phyloP scores from a whole-genome alignment of 2,797 vertebrate species.

The Silurus lanzhouensis region DNA sequence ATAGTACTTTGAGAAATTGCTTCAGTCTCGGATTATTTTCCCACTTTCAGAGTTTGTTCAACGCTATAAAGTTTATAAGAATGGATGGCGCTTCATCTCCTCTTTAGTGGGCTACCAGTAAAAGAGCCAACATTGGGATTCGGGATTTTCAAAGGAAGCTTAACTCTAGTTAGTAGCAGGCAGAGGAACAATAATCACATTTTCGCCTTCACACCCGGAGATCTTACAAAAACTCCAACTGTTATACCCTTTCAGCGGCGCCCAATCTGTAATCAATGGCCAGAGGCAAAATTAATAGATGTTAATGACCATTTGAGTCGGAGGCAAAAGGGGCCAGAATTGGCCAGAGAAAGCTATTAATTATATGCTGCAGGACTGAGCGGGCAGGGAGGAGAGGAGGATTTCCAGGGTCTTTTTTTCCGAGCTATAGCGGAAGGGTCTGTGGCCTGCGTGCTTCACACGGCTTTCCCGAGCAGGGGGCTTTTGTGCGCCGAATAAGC shows the following conservation, averaged over 20 bases:
- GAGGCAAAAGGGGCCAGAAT: constrained; percentile 69
- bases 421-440: constrained; percentile 56
- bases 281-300: constrained; percentile 79
- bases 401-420: constrained; percentile 16
- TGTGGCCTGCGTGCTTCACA: constrained; percentile 72
- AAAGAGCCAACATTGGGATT: constrained; percentile 65
- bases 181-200: constrained; percentile 74
- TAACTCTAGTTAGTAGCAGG: constrained; percentile 73
- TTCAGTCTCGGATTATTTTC: constrained; percentile 37
- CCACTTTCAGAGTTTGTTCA: constrained; percentile 16
- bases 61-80: constrained; percentile 28
- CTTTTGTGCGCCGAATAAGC: constrained; percentile 68
- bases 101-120: constrained; percentile 34
- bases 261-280: constrained; percentile 70
- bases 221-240: constrained; percentile 70
- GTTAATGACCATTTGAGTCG: constrained; percentile 77
- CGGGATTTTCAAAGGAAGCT: constrained; percentile 68
- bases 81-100: constrained; percentile 43
- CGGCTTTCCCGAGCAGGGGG: constrained; percentile 70
- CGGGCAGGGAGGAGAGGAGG: constrained; percentile 56
- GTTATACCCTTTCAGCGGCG: constrained; percentile 71
- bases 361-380: constrained; percentile 67
- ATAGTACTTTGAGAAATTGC: constrained; percentile 4
- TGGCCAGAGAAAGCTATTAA: constrained; percentile 75
- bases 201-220: constrained; percentile 68